phyloP scores from a whole-genome alignment of 1,140 invertebrate genomes.

The Colletes latitarsis region DNA sequence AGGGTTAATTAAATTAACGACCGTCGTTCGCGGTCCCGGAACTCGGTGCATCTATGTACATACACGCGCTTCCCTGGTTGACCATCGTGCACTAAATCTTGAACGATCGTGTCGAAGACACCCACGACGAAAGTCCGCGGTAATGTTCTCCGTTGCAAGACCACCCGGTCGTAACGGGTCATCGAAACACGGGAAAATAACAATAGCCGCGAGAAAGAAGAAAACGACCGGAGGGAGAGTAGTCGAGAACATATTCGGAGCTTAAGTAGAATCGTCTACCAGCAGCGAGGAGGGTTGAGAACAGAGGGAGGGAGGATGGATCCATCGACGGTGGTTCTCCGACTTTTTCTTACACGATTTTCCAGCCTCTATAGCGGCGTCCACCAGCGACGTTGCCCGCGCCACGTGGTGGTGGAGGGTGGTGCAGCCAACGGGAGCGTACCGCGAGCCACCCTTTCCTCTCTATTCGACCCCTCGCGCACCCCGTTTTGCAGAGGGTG shows the following conservation, averaged over 20 bases:
- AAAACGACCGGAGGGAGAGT: neutral
- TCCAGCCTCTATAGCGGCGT: conserved; percentile 59
- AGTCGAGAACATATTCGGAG: conserved; percentile 17
- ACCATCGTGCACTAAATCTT: conserved; percentile 5
- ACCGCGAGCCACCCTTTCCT: conserved; percentile 69
- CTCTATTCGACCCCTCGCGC: conserved; percentile 60
- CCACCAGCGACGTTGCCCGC: conserved; percentile 43
- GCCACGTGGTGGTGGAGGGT: conserved; percentile 69
- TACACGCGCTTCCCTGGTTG: neutral
- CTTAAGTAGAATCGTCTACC: conserved; percentile 60
- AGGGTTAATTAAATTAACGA: conserved; percentile 68
- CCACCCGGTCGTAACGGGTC: neutral
- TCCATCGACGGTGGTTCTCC: conserved; percentile 58
- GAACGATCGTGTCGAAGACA: conserved; percentile 22
- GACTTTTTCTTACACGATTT: conserved; percentile 72
- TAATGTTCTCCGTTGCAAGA: conserved; percentile 35
- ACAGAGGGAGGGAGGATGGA: conserved; percentile 31
- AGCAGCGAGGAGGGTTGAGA: conserved; percentile 6
- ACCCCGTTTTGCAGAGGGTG: conserved; percentile 58
- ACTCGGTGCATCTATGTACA: conserved; percentile 1
- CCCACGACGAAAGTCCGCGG: neutral
- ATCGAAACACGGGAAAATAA: conserved; percentile 54
- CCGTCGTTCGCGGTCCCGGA: conserved; percentile 21
- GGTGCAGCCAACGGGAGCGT: conserved; percentile 73
- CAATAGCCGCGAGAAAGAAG: conserved; percentile 25